Evolutionary conservation across 1,140 invertebrate species (phyloP).

Genomic region (Gonioctena quinquepunctata): DNA sequence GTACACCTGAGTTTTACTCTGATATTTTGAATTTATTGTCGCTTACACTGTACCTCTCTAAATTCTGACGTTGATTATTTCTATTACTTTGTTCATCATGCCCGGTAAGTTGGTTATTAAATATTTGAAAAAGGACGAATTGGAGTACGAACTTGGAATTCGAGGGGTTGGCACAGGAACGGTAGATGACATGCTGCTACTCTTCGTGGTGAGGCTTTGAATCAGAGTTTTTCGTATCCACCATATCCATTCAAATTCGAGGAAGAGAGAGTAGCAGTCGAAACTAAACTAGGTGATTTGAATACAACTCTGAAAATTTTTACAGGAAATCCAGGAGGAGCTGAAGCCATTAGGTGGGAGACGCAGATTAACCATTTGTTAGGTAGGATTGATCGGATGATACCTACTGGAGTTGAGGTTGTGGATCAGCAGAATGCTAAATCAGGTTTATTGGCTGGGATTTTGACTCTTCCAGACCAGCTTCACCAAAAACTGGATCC

Average conservation of each 20-base stretch:
- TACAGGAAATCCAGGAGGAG: not conserved
- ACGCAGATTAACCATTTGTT: not conserved
- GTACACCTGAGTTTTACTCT: not conserved
- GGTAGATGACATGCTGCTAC: not conserved
- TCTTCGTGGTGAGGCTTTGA: not conserved
- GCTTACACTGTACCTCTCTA: not conserved
- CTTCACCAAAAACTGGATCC: not conserved
- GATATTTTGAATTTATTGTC: not conserved
- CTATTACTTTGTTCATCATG: not conserved
- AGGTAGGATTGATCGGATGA: not conserved
- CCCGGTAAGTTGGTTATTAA: not conserved
- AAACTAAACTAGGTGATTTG: not conserved
- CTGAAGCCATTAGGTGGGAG: not conserved
- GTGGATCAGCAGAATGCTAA: not conserved
- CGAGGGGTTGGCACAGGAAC: not conserved
- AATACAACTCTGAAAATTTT: not conserved
- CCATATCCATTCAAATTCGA: not conserved
- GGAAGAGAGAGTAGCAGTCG: not conserved
- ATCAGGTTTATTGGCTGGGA: not conserved
- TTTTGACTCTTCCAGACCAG: not conserved
- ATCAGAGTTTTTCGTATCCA: not conserved
- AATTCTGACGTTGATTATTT: not conserved
- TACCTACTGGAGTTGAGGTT: not conserved
- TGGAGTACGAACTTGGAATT: not conserved
- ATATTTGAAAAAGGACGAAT: not conserved